Evolutionary conservation across 2,888 invertebrate species (phyloP).

Genomic region (Osmoderma eremita): DNA sequence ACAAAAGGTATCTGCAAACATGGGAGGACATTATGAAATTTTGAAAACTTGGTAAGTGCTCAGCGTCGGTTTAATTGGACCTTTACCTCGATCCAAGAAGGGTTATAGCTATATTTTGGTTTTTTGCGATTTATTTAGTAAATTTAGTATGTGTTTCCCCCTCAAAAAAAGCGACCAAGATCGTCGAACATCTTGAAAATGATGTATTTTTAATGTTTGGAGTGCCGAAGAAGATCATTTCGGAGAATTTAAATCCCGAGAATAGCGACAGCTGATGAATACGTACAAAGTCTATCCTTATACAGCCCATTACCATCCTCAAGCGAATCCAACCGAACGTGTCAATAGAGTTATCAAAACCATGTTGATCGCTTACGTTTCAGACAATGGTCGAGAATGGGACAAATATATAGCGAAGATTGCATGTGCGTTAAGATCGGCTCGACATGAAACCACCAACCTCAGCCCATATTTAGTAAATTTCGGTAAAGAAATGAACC

Average conservation of each 20-base stretch:
- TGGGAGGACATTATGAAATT: constrained; percentile 30
- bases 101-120: constrained; percentile 42
- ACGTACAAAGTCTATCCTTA: constrained; percentile 44
- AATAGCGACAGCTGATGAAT: constrained; percentile 32
- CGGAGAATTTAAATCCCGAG: constrained; percentile 48
- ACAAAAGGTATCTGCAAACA: constrained; percentile 43
- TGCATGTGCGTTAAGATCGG: constrained; percentile 24
- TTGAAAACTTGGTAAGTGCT: constrained; percentile 43
- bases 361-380: constrained; percentile 41
- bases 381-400: constrained; percentile 47
- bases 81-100: constrained; percentile 30
- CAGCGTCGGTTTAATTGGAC: constrained; percentile 45
- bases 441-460: constrained; percentile 38
- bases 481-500: constrained; percentile 42
- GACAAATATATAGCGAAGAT: constrained; percentile 39
- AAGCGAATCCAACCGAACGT: constrained; percentile 43
- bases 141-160: constrained; percentile 48
- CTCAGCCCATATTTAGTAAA: constrained; percentile 40
- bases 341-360: constrained; percentile 41
- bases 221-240: constrained; percentile 47
- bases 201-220: constrained; percentile 50
- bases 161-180: constrained; percentile 38
- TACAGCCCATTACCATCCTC: constrained; percentile 52
- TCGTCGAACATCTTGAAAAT: constrained; percentile 45
- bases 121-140: constrained; percentile 47